Evolutionary conservation across 2,113 vertebrate genomes (phyloP).

Genomic region (Dasyurus viverrinus): DNA sequence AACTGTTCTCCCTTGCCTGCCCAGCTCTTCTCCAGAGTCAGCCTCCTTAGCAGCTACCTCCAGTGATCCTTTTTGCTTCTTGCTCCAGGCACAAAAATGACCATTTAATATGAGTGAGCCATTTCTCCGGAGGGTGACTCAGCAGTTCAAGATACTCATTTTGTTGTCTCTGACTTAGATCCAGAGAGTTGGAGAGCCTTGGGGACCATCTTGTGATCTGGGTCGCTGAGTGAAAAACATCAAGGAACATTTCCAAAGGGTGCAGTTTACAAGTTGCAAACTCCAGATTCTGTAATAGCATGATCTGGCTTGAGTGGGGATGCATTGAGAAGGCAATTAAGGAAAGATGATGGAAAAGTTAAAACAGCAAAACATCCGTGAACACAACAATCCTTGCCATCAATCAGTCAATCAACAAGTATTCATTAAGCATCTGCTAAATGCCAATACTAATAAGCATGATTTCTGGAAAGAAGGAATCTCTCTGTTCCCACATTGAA

Average conservation of each 20-base stretch:
- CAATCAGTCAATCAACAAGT: neutral
- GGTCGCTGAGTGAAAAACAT: conserved; percentile 63
- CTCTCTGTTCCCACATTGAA: neutral
- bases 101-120: neutral
- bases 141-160: conserved; percentile 13
- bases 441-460: neutral
- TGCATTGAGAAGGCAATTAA: conserved; percentile 56
- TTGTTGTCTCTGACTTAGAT: neutral
- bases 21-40: neutral
- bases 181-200: neutral
- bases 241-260: conserved; percentile 44
- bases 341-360: conserved; percentile 59
- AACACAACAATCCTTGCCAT: neutral
- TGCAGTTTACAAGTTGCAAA: conserved; percentile 37
- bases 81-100: neutral
- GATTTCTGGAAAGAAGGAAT: neutral
- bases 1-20: neutral
- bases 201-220: conserved; percentile 13
- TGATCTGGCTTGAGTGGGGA: conserved; percentile 55
- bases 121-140: neutral
- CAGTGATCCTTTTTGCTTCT: neutral
- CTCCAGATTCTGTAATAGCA: conserved; percentile 60
- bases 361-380: conserved; percentile 13
- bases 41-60: neutral
- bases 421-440: neutral